Percentiles rank a stretch among this genome's conserved stretches.
These are phyloP conservation scores for Asbolus verrucosus DNA, from an alignment of 1,140 invertebrate species.

Conservation along the genomic window DNA sequence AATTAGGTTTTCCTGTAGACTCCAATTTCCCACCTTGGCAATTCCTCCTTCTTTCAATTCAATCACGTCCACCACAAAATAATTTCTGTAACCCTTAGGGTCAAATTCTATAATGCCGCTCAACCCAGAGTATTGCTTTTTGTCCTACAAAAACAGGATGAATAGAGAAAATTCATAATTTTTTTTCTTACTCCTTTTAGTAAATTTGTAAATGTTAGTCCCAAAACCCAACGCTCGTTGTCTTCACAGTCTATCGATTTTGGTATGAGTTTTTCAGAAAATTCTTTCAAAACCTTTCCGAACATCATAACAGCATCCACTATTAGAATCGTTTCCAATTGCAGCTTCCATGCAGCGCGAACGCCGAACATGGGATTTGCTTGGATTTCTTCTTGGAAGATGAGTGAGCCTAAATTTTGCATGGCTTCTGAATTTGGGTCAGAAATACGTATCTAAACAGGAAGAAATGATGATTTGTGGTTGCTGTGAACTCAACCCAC, in stretches of 20 bases:
- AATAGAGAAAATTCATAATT: background rate
- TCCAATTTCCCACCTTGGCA: constrained; percentile 81
- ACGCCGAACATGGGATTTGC: background rate
- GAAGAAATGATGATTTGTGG: too few species aligned
- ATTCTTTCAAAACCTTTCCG: background rate
- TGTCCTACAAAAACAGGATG: background rate
- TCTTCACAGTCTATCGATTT: background rate
- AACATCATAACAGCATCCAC: background rate
- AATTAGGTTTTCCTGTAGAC: background rate
- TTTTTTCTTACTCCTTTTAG: background rate
- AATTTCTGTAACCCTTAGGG: constrained; percentile 82
- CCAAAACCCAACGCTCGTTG: constrained; percentile 4
- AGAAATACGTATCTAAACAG: background rate
- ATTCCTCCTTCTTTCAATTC: constrained; percentile 77
- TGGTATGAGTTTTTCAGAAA: background rate
- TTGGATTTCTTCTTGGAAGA: background rate
- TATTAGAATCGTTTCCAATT: background rate
- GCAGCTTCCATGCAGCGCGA: background rate
- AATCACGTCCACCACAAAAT: constrained; percentile 83
- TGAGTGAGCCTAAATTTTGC: background rate
- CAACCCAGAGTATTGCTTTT: constrained; percentile 69
- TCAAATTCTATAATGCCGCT: constrained; percentile 88
- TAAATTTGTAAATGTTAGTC: constrained; percentile 4
- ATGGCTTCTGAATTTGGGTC: background rate
- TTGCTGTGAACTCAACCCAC: too few species aligned